Conservation (phyloP, 2,113 vertebrate genomes). For the Penelope pileata region DNA sequence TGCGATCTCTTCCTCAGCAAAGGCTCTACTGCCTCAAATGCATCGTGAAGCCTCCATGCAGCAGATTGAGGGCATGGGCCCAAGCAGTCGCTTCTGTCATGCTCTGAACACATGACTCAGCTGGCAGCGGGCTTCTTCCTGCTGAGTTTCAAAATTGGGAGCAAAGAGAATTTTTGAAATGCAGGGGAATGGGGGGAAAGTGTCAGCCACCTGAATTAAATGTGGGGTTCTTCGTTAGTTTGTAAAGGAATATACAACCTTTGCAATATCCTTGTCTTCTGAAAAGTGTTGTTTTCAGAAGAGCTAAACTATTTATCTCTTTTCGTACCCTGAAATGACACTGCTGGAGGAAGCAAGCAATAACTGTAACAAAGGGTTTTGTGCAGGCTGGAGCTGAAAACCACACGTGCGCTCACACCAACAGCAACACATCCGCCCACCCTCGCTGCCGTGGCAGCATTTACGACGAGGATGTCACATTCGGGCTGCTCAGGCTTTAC, state of each 20-base stretch:
- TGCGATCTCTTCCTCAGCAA: not conserved
- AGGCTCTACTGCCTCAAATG: not conserved
- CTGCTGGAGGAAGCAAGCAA: not conserved
- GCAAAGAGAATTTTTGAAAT: slow-evolving; percentile 37
- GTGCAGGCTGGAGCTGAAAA: not conserved
- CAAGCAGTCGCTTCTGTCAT: slow-evolving; percentile 50
- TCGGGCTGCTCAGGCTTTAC: not conserved
- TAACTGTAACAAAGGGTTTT: not conserved
- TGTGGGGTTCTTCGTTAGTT: not conserved
- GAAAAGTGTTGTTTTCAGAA: not conserved
- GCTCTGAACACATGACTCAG: slow-evolving; percentile 23
- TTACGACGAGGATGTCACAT: not conserved
- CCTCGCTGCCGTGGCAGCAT: rapidly evolving
- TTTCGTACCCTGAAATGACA: not conserved
- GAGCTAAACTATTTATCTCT: not conserved
- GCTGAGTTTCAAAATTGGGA: slow-evolving; percentile 36
- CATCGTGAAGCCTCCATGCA: not conserved
- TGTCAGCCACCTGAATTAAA: not conserved
- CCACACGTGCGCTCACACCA: not conserved
- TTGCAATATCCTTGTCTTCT: not conserved
- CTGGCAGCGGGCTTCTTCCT: slow-evolving; percentile 38
- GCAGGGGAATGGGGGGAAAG: not conserved
- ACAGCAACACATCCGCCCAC: not conserved
- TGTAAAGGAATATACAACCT: not conserved
- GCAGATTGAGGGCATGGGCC: slow-evolving; percentile 47